Evolutionary conservation across 2,888 invertebrate genomes (phyloP), one percentile per base, ranked within the genome.

Genomic region (Craniophora ligustri): DNA sequence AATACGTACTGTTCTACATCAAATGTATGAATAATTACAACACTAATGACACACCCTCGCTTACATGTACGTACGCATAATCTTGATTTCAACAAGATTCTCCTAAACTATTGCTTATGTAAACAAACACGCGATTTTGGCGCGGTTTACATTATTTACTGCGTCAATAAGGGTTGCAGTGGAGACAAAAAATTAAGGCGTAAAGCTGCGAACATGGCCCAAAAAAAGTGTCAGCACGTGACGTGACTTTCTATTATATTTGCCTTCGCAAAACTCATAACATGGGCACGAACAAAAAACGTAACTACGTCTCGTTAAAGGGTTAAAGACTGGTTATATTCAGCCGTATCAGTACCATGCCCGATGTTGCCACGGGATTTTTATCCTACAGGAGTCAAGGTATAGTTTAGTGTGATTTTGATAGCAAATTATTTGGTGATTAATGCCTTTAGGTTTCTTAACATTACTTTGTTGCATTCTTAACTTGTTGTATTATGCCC

Each of bases 151-250:
- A 62, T 70, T 64, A 62, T 72, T 70, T 62, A 73, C 65, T 55
- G 5, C 30, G 34, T 58, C 55, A 62, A 63, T 51, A 58, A n/a
- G 34, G 57, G 65, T 63, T 51, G 36, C 38, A 47, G 42, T 31
- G 28, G 35, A 51, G 40, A 42, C 62, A 74, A 74, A 74, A 73
- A 71, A 63, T 59, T 57, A 57, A 66, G 63, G 65, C 53, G 44
- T 31, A 51, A 70, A 61, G 55, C 65, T 70, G 67, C 21, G 67
- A 69, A 57, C 59, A 46, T 54, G 56, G 40, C 11, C 26, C 60
- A 72, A 72, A 74, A n/a, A 74, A 74, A 72, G 60, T 63, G 61
- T 61, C 56, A 61, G 54, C 46, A 38, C 72, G 72, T 75, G 74
- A 75, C 64, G 44, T 4, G 65, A 72, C 45, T 64, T 67, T 62